Evolutionary conservation across 1,140 invertebrate genomes (phyloP), one percentile per base, ranked within the genome.

Genomic region (Linepithema humile): DNA sequence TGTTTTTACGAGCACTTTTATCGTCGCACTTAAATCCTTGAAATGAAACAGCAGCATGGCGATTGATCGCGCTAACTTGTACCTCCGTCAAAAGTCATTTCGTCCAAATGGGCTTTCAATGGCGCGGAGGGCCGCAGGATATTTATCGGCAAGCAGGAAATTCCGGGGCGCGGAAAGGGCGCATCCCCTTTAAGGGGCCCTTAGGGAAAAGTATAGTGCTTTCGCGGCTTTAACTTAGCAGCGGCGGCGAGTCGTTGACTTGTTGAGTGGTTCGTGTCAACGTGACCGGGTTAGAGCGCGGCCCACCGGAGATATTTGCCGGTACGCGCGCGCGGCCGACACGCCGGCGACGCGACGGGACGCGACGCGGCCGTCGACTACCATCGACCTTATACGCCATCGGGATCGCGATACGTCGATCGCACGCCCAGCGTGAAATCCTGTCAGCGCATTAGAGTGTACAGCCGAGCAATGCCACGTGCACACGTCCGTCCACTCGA

Each of bases 181-280:
- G 83, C 73, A 88, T 88, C 86, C 64, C 23, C 89, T 89, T 89
- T 90, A 90, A 89, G 55, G 70, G 70, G 43, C 83, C 83, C 84
- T 90, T 78, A 88, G 86, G 85, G 86, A 55, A 88, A 85, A 87
- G 78, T 84, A 74, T 78, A 85, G 82, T 45, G 75, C 53, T 83
- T 84, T 60, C 73, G 85, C 85, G 74, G 85, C 89, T 91, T 91
- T 91, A 91, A 91, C 75, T 84, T 88, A 67, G 78, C 74, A 75
- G 64, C 40, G 80, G 50, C 74, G 72, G 72, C 69, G 74, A 90
- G 89, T 90, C 90, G 89, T 84, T 91, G 89, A 91, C 89, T 90
- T 86, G 89, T 90, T 85, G 90, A 91, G 89, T 91, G 87, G 84
- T 83, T 91, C 77, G 72, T 83, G 89, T 88, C 89, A 87, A 86